Evolutionary conservation across 2,797 vertebrate species (phyloP), one percentile per base, ranked within the genome.

Genomic region (Pangasius macronema): DNA sequence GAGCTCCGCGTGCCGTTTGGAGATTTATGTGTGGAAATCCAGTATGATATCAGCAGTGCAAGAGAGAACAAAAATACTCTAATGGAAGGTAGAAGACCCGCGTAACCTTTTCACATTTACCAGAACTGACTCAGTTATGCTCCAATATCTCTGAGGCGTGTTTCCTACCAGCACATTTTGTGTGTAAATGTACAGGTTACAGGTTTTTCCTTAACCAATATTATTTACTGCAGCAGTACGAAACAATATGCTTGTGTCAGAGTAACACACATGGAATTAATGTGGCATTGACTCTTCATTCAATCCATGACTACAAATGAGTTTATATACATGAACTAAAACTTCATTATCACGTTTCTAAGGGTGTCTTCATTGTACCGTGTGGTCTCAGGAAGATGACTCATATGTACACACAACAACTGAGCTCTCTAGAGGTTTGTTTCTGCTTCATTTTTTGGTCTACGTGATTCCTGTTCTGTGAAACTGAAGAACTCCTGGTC

Each of bases 41-140:
- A 42, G 36, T 42, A 1, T 36, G 36, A 42, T 72, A 36, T 24
- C 8, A 42, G 7, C 68, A 42, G 3, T 24, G 5, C 4, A 27
- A 2, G 24, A 22, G 3, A 49, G 42, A 75, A 49, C 11, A 27
- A n/a, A 49, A 46, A 6, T 14, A 49, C 42, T 46, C 20, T 27
- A 46, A 46, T 14, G 20, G 20, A 42, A 24, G 33, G 68, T 24
- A 22, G 67, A 70, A 39, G 75, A 57, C 18, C 49, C 0, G 49
- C 10, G 51, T 57, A 9, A 55, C n/a, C n/a, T 79, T 79, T 79
- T 79, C 76, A 36, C 51, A 79, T 36, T 79, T 20, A 36, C 76
- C 16, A 22, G 3, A 33, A 79, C 33, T 1, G 18, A 20, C 10
- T 79, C n/a, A 3, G 6, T 22, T 39, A 18, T 3, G 1, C 10